phyloP scores from a whole-genome alignment of 1,140 invertebrate genomes.

The Drosophila triauraria region DNA sequence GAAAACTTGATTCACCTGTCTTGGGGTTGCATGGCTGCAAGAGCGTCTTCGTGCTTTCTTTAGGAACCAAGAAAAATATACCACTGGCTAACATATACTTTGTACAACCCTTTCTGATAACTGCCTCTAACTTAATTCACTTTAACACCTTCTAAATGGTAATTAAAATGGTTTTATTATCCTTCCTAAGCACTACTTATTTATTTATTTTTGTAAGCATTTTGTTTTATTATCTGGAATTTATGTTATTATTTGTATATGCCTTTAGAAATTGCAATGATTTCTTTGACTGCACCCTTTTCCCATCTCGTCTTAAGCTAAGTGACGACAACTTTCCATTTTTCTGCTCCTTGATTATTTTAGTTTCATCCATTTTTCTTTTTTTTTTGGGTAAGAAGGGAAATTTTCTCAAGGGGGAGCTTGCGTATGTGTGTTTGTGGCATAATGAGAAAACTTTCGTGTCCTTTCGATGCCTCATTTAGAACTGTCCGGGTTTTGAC shows the following conservation, averaged over 20 bases:
- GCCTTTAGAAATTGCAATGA: too few species aligned
- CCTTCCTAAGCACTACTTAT: too few species aligned
- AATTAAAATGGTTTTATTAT: too few species aligned
- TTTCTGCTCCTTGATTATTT: conserved; percentile 42
- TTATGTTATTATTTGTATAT: background rate
- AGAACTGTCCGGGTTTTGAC: conserved; percentile 48
- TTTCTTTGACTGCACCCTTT: conserved; percentile 23
- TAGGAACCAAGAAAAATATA: background rate
- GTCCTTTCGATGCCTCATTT: conserved; percentile 78
- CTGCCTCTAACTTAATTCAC: too few species aligned
- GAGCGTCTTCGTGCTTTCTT: conserved; percentile 20
- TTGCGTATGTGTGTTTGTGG: conserved; percentile 17
- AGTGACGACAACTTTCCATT: conserved; percentile 43
- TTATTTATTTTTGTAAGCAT: background rate
- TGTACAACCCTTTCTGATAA: fast-evolving
- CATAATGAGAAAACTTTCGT: conserved; percentile 79
- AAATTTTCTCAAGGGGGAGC: conserved; percentile 31
- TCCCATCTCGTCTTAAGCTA: conserved; percentile 16
- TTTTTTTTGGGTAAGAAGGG: conserved; percentile 35
- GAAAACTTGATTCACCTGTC: conserved; percentile 65
- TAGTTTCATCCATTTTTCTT: conserved; percentile 38
- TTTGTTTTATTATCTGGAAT: background rate
- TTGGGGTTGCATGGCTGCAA: conserved; percentile 13
- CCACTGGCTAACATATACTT: background rate
- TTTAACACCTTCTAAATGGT: too few species aligned